phyloP scores from a whole-genome alignment of 2,113 vertebrate genomes.

The Condylura cristata region DNA sequence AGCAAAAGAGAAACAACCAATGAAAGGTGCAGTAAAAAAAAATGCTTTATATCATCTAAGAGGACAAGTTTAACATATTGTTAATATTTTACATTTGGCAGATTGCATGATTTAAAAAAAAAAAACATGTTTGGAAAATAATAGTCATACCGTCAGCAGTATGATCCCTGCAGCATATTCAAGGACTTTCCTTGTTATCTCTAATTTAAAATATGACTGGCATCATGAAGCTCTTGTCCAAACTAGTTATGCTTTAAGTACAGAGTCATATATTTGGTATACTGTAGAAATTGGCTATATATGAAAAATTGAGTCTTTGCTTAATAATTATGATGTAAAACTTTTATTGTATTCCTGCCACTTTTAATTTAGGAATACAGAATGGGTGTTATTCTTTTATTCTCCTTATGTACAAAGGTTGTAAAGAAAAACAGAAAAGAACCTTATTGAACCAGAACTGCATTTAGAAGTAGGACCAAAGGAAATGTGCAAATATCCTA shows the following conservation, averaged over 20 bases:
- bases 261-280: background rate
- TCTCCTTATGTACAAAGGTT: constrained; percentile 13
- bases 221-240: background rate
- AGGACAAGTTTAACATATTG: background rate
- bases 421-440: constrained; percentile 22
- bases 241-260: constrained; percentile 24
- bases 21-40: background rate
- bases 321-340: background rate
- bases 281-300: background rate
- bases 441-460: background rate
- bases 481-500: constrained; percentile 69
- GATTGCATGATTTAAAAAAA: background rate
- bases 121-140: background rate
- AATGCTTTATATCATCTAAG: background rate
- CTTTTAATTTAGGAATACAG: constrained; percentile 36
- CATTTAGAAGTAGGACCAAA: constrained; percentile 52
- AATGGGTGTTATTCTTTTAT: constrained; percentile 31
- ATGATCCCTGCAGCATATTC: background rate
- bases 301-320: constrained; percentile 29
- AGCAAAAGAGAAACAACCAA: background rate
- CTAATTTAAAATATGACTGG: constrained; percentile 15
- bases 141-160: background rate
- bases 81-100: constrained; percentile 33
- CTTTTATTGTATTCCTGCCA: constrained; percentile 20
- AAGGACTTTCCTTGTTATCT: background rate